phyloP scores from a whole-genome alignment of 2,113 vertebrate genomes.

The Microcebus ravelobensis region DNA sequence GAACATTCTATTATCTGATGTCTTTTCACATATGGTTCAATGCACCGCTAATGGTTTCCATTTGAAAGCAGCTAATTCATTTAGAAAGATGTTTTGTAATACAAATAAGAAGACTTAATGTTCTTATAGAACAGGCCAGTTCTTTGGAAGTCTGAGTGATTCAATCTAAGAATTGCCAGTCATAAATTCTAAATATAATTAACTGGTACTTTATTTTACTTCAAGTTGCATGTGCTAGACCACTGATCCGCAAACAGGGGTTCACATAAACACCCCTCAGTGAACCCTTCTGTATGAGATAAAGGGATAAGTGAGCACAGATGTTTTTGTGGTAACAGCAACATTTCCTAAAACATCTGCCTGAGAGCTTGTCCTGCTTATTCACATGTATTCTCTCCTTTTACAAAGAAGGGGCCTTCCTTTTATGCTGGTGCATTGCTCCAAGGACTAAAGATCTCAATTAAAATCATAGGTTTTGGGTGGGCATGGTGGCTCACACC shows the following conservation, averaged over 20 bases:
- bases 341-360: background rate
- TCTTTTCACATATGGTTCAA: constrained; percentile 3
- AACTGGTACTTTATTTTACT: background rate
- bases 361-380: background rate
- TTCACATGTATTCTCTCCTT: background rate
- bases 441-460: background rate
- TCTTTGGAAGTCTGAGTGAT: constrained; percentile 26
- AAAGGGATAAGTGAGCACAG: background rate
- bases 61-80: constrained; percentile 39
- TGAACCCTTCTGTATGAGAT: background rate
- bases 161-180: constrained; percentile 15
- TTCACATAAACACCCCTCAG: background rate
- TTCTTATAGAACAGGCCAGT: background rate
- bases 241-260: background rate
- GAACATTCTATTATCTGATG: constrained; percentile 45
- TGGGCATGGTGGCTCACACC: no score
- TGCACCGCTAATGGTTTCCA: constrained; percentile 27
- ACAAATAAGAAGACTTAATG: background rate
- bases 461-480: background rate
- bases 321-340: background rate
- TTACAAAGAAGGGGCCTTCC: background rate
- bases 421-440: background rate
- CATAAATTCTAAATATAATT: background rate
- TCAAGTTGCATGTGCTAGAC: background rate
- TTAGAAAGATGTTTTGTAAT: constrained; percentile 42